Base-by-base conservation (phyloP, 2,888 invertebrate genomes). In the Mesopsocus fuscifrons region DNA sequence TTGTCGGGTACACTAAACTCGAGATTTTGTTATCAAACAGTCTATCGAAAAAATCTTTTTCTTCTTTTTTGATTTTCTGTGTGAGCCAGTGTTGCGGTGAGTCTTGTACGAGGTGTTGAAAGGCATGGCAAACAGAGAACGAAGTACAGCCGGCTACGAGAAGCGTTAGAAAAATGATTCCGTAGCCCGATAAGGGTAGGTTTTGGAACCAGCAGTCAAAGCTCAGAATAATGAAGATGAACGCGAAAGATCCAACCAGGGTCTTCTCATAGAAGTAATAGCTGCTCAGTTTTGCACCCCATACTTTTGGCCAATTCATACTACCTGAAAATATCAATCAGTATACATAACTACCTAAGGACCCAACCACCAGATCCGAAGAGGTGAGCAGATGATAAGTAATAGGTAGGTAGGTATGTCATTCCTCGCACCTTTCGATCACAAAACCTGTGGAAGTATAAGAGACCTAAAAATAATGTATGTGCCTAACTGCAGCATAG, bases 141-240 rank as follows among this genome's bases (percentile, higher is more conserved):
- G 38, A 20, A 18, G 38, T 38, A 20, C 38, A 38, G 13, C 38
- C 38, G 20, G 20, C 21, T 6, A 38, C 18, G 11, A 38, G 6
- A 18, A 38, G 38, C 15, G 38, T 38, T 17, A 38, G n/a, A 38
- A 38, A 38, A 18, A 38, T 17, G 11, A 38, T 17, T 18, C 38
- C 38, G 20, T 38, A 38, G 6, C 38, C 38, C 8, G 38, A 38
- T 15, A 38, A 38, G n/a, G 38, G 38, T 18, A 38, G 38, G 11
- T 38, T 38, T 38, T 17, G 6, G 11, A 38, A 38, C 38, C 38
- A 38, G 21, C 38, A 38, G 20, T 38, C 38, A 20, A 38, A 38
- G 21, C 16, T 20, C n/a, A 38, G 21, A 11, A 38, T 21, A 6
- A 5, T 13, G 18, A 38, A 17, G 5, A 20, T 11, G 11, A 38